Percentiles rank a stretch among this genome's conserved stretches.
These are phyloP conservation scores for Magallana gigas DNA, from an alignment of 1,140 invertebrate species.

Conservation along the genomic window DNA sequence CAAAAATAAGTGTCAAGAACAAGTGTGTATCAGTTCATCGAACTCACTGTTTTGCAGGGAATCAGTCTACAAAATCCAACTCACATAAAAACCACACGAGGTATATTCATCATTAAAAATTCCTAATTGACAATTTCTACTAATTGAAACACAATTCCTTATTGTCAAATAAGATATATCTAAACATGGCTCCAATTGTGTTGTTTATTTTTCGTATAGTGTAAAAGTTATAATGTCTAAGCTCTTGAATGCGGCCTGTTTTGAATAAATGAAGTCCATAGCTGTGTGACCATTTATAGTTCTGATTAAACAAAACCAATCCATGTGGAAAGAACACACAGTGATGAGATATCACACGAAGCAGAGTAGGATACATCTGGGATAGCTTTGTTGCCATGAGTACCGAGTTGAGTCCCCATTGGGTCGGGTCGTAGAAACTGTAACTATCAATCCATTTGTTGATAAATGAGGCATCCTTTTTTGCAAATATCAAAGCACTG, in stretches of 20 bases:
- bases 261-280: neutral
- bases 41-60: no score
- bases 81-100: no score
- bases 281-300: neutral
- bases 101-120: no score
- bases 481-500: constrained; percentile 5
- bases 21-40: no score
- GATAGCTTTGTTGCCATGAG: neutral
- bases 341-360: neutral
- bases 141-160: neutral
- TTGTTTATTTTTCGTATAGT: no score
- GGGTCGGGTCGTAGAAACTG: neutral
- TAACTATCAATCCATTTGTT: constrained; percentile 10
- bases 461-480: neutral
- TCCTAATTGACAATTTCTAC: no score
- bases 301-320: neutral
- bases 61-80: no score
- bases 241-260: neutral
- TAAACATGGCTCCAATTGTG: no score
- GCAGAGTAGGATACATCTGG: neutral
- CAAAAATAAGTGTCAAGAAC: no score
- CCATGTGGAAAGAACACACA: neutral
- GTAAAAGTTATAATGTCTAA: no score
- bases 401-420: neutral
- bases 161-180: neutral